Base-by-base conservation (phyloP, 1,140 invertebrate genomes). In the Spodoptera litura region DNA sequence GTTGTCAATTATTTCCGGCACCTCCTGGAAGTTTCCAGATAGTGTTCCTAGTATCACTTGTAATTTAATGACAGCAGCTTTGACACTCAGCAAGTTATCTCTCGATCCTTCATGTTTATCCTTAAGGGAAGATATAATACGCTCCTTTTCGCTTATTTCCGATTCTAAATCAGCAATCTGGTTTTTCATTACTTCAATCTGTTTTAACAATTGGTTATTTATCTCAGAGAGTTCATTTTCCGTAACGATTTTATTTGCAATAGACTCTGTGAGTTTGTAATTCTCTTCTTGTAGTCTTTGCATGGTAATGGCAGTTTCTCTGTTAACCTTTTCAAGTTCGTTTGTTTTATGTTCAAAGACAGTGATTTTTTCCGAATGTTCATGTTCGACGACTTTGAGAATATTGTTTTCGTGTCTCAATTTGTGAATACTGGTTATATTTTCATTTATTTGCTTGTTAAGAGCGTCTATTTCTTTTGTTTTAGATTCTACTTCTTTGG, bases 1-100 rank as follows among this genome's bases (percentile, higher is more conserved):
- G 79, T 85, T 85, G 49, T 89, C 86, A 55, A 89, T 81, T n/a
- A 86, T 66, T 59, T 87, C 81, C n/a, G 87, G 86, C 8, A 87
- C 68, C 51, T 86, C 86, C 72, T 85, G 73, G 15, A 87, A 85
- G 75, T 88, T 81, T 13, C 83, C 85, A 35, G 85, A 82, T 59
- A 92, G 77, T 59, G 85, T 76, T 6, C 12, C 35, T n/a, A 89
- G 68, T 44, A 91, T 86, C 71, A 81, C 68, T 78, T 88, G 82
- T 71, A 91, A 53, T 82, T 91, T 89, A 6, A 55, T 20, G 56
- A 89, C 71, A n/a, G 79, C 78, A 38, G 53, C 61, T 79, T 87
- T 88, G 13, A 81, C 86, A 77, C 79, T 84, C 20, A 80, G 55
- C 25, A 91, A 58, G 78, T 86, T 73, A 78, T 87, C 83, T 72